A percentile compares a stretch with the other conserved stretches of the same genome.
Evolutionary conservation across 2,113 vertebrate genomes (phyloP).

Genomic region (Panthera uncia): DNA sequence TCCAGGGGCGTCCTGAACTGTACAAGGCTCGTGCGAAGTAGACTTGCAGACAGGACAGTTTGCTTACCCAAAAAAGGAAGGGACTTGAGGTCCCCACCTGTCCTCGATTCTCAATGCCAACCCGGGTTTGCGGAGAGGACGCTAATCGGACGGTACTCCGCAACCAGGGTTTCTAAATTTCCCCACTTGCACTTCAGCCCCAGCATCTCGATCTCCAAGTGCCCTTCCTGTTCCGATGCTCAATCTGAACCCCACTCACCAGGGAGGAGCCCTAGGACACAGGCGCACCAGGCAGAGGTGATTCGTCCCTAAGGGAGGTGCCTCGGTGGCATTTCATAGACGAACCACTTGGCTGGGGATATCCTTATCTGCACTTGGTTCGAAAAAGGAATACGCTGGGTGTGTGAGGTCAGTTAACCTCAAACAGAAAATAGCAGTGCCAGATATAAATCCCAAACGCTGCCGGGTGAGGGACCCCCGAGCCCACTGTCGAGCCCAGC

Average conservation of each 20-base stretch:
- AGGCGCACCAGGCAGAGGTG: neutral
- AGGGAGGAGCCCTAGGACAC: neutral
- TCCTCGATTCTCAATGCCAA: neutral
- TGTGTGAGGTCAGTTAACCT: neutral
- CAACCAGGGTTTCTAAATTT: too few species aligned
- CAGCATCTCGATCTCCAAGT: neutral
- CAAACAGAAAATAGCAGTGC: accelerated
- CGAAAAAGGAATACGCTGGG: neutral
- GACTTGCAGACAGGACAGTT: neutral
- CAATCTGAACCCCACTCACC: neutral
- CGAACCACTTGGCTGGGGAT: neutral
- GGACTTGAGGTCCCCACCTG: too few species aligned
- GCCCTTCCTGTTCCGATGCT: neutral
- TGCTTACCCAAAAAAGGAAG: neutral
- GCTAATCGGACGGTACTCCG: neutral
- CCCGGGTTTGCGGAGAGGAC: neutral
- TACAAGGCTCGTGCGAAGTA: neutral
- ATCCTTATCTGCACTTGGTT: too few species aligned
- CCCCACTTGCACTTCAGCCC: neutral
- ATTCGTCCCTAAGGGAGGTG: accelerated
- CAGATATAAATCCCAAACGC: neutral
- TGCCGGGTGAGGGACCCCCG: accelerated
- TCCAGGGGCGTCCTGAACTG: neutral
- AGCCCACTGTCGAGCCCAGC: neutral
- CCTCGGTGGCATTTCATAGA: neutral